A percentile compares a stretch with the other conserved stretches of the same genome.
Conservation (phyloP, 2,113 vertebrate species). For the Parus major region DNA sequence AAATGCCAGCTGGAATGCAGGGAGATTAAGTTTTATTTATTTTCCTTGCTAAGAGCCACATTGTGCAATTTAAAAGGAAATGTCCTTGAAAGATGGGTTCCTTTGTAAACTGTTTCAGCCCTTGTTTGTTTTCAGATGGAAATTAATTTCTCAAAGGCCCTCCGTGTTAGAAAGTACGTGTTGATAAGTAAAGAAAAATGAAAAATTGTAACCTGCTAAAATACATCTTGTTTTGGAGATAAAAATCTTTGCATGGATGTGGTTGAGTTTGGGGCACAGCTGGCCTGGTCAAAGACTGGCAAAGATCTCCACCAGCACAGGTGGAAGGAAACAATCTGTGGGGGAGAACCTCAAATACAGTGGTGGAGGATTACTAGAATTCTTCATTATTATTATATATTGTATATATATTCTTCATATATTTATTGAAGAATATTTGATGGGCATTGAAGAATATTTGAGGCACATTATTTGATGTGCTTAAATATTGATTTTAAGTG, state of each 20-base stretch:
- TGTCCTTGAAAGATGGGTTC: slow-evolving; percentile 40
- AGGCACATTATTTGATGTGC: background rate
- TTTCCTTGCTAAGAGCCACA: slow-evolving; percentile 57
- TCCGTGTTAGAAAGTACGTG: background rate
- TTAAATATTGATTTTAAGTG: background rate
- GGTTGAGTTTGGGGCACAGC: background rate
- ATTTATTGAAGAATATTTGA: no score
- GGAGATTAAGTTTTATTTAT: slow-evolving; percentile 59
- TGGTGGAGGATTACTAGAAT: background rate
- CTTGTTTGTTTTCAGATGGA: slow-evolving; percentile 55
- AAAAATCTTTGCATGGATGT: background rate
- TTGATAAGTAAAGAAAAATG: slow-evolving; percentile 1
- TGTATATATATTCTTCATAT: no score
- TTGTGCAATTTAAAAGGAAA: slow-evolving; percentile 52
- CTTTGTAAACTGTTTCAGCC: slow-evolving; percentile 47
- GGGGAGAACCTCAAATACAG: background rate
- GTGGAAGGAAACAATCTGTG: background rate
- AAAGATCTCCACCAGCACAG: background rate
- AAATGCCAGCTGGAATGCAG: slow-evolving; percentile 62
- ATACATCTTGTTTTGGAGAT: background rate
- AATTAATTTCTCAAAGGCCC: slow-evolving; percentile 34
- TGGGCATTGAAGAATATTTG: no score
- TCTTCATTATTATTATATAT: background rate
- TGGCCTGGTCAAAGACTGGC: background rate
- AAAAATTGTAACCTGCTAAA: background rate